Conservation (phyloP, 2,888 invertebrate species). For the Prosapia bicincta region DNA sequence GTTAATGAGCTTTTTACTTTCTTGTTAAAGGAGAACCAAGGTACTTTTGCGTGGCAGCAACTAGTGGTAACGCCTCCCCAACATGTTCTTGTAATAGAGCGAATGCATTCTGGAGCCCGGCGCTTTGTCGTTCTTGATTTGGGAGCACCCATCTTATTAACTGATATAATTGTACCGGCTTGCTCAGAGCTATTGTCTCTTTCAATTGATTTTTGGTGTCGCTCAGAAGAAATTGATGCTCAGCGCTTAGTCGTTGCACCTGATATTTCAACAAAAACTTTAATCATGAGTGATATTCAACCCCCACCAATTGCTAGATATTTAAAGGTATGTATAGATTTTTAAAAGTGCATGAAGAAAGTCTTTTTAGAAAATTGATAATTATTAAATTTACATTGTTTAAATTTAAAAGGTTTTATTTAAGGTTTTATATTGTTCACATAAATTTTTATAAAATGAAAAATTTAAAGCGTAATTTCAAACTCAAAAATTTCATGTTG, state of each 20-base stretch:
- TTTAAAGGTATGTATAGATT: slow-evolving; percentile 63
- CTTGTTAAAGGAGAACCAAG: slow-evolving; percentile 14
- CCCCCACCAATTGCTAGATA: slow-evolving; percentile 87
- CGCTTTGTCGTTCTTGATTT: slow-evolving; percentile 90
- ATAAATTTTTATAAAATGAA: no score
- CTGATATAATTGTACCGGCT: slow-evolving; percentile 79
- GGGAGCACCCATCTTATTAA: slow-evolving; percentile 79
- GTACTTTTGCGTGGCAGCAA: slow-evolving; percentile 59
- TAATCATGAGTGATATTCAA: slow-evolving; percentile 84
- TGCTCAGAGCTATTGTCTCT: slow-evolving; percentile 80
- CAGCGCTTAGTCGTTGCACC: slow-evolving; percentile 79
- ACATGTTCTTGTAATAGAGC: slow-evolving; percentile 77
- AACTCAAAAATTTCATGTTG: no score
- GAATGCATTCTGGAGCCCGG: slow-evolving; percentile 92
- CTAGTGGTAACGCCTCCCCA: slow-evolving; percentile 79
- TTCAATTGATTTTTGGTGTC: slow-evolving; percentile 86
- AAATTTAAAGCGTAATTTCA: no score
- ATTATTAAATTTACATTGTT: slow-evolving; percentile 2
- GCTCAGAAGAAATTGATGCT: slow-evolving; percentile 81
- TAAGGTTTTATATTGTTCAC: no score
- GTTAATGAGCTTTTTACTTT: no score
- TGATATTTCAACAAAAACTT: slow-evolving; percentile 82
- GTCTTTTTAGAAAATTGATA: background rate
- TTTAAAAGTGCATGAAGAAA: no score
- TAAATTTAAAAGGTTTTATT: no score